These are phyloP conservation scores for Cygnus buccinator DNA, from an alignment of 2,113 vertebrate species.

Conservation along the genomic window DNA sequence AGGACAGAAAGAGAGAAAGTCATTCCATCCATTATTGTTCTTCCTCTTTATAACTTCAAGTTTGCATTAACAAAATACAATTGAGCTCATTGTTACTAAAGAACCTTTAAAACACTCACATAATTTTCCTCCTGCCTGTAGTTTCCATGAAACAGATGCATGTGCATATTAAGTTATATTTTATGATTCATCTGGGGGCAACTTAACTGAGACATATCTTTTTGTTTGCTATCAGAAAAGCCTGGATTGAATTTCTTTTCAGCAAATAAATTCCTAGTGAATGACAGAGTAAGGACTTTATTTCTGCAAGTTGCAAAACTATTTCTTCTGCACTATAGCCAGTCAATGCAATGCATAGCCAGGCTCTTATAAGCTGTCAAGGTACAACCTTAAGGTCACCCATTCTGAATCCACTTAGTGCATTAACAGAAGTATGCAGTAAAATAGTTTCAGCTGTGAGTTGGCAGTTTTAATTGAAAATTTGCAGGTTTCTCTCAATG, in stretches of 20 bases:
- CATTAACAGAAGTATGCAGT: neutral
- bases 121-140: neutral
- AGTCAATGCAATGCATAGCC: neutral
- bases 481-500: neutral
- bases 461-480: neutral
- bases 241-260: neutral
- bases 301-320: neutral
- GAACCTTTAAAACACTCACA: constrained; percentile 12
- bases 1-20: neutral
- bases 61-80: constrained; percentile 14
- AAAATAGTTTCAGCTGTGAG: neutral
- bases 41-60: neutral
- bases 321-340: neutral
- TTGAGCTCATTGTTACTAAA: neutral
- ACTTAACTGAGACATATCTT: neutral
- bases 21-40: neutral
- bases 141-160: constrained; percentile 43
- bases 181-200: constrained; percentile 18
- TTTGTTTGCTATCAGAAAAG: neutral
- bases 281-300: neutral
- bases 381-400: neutral
- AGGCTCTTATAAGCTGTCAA: neutral
- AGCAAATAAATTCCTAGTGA: neutral
- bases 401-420: neutral
- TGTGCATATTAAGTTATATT: constrained; percentile 18